A percentile compares a stretch with the other conserved stretches of the same genome.
phyloP scores from a whole-genome alignment of 2,888 invertebrate species.

The Hipparchia semele region DNA sequence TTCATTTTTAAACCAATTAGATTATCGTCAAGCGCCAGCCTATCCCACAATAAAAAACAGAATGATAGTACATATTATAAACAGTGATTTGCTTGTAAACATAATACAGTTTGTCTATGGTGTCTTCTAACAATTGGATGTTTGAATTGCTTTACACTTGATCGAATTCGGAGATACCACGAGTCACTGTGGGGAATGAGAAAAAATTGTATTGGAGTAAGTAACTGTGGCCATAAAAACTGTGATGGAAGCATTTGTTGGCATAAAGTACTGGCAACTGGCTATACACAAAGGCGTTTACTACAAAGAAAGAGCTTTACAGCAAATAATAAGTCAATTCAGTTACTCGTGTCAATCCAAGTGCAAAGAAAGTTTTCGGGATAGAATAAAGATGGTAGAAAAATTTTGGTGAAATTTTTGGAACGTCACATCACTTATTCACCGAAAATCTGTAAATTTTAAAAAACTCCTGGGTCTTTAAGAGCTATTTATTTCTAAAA shows the following conservation, averaged over 20 bases:
- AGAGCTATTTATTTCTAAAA: too few relatives aligned
- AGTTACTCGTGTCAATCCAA: not conserved
- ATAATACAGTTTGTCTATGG: not conserved
- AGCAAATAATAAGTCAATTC: not conserved
- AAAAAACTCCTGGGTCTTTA: too few relatives aligned
- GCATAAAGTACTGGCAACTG: not conserved
- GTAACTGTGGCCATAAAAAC: conserved; percentile 31
- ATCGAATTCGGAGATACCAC: conserved; percentile 26
- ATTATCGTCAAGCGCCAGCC: too few relatives aligned
- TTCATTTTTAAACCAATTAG: too few relatives aligned
- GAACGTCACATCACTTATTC: too few relatives aligned
- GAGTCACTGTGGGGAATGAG: conserved; percentile 33
- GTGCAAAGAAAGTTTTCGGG: not conserved
- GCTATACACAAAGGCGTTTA: not conserved
- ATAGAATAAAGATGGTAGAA: too few relatives aligned
- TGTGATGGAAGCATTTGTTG: conserved; percentile 12
- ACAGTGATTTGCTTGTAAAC: not conserved
- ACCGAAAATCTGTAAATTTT: too few relatives aligned
- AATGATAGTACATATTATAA: not conserved
- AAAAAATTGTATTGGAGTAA: conserved; percentile 22
- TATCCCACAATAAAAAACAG: too few relatives aligned
- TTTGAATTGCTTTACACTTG: conserved; percentile 20
- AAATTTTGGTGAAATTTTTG: too few relatives aligned
- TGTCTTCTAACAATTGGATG: conserved; percentile 8
- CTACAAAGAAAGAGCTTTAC: not conserved